Conservation (phyloP, 1,140 invertebrate genomes). For the Coelopa frigida region DNA sequence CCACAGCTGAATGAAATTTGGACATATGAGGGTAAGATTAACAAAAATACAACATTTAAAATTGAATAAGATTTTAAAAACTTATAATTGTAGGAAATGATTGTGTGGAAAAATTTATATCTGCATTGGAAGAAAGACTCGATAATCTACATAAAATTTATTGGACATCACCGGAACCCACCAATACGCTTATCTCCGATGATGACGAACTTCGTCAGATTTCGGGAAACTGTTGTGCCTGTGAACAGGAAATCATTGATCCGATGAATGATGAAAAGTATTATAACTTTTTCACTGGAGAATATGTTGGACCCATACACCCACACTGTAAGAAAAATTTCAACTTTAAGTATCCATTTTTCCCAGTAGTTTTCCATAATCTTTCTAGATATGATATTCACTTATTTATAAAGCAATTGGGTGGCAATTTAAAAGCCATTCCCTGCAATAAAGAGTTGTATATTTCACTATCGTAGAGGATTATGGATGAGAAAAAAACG, state of each 20-base stretch:
- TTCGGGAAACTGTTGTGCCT: constrained; percentile 24
- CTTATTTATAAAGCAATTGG: constrained; percentile 36
- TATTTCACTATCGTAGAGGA: constrained; percentile 21
- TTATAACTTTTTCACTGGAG: constrained; percentile 30
- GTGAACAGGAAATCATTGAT: constrained; percentile 18
- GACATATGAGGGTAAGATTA: constrained; percentile 25
- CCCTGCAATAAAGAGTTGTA: constrained; percentile 40
- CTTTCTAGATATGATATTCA: constrained; percentile 37
- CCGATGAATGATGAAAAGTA: constrained; percentile 38
- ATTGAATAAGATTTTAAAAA: constrained; percentile 19
- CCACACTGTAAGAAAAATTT: constrained; percentile 38
- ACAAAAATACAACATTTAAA: constrained; percentile 22
- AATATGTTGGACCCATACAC: constrained; percentile 37
- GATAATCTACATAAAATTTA: too few relatives aligned
- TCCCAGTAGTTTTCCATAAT: constrained; percentile 42
- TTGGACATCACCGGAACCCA: constrained; percentile 14
- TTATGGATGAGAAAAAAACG: constrained; percentile 11
- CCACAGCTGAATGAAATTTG: constrained; percentile 20
- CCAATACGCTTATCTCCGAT: constrained; percentile 12
- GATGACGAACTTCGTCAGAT: constrained; percentile 25
- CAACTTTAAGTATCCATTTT: constrained; percentile 31
- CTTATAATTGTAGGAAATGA: constrained; percentile 16
- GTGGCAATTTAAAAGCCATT: constrained; percentile 31
- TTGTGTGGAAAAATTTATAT: constrained; percentile 12
- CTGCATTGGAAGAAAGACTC: too few relatives aligned